Evolutionary conservation across 92 coral and sea anemone species (phyloP).

Genomic region (Actinostola sp.): DNA sequence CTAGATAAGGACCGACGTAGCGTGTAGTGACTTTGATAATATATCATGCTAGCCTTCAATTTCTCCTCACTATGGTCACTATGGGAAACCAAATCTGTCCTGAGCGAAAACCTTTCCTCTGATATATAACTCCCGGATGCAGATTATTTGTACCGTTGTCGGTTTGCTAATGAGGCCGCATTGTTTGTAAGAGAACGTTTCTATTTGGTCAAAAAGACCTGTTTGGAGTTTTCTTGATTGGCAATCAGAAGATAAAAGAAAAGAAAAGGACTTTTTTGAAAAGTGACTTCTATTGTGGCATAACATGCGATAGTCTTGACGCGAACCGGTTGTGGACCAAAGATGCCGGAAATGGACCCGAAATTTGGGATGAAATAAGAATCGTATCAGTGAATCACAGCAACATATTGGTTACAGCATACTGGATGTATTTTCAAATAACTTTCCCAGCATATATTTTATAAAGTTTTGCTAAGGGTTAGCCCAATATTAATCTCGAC

Average conservation of each 20-base stretch:
- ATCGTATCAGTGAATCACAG: neutral
- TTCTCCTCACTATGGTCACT: too few relatives aligned
- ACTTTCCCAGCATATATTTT: neutral
- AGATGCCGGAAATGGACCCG: slow-evolving; percentile 22
- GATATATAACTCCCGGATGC: slow-evolving; percentile 5
- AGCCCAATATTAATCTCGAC: slow-evolving; percentile 25
- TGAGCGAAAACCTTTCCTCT: neutral
- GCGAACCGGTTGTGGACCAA: neutral
- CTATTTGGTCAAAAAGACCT: too few relatives aligned
- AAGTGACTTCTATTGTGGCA: neutral
- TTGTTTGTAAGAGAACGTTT: neutral
- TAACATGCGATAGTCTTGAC: neutral
- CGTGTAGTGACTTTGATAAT: neutral
- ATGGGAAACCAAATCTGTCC: neutral
- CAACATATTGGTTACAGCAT: neutral
- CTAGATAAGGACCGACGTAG: neutral
- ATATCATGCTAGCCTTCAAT: neutral
- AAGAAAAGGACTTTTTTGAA: neutral
- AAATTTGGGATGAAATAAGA: slow-evolving; percentile 13
- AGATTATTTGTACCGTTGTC: neutral
- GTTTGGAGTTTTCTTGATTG: neutral
- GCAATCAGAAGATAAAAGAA: neutral
- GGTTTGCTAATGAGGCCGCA: neutral
- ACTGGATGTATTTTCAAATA: neutral
- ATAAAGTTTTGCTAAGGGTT: slow-evolving; percentile 17